Conservation (phyloP, 2,888 invertebrate species). For the Cantharis flavilabris region DNA sequence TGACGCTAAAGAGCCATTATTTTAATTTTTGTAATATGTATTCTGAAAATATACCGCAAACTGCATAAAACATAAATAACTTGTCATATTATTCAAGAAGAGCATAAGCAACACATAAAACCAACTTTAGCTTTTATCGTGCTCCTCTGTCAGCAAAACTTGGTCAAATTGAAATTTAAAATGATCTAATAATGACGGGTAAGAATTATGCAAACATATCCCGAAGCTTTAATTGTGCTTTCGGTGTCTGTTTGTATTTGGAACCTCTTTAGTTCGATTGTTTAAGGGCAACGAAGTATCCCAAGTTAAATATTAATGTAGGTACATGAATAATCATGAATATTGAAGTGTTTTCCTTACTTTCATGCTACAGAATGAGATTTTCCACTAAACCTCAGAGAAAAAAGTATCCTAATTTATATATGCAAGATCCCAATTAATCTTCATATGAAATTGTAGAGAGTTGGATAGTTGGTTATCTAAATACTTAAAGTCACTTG, state of each 20-base stretch:
- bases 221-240: constrained; percentile 20
- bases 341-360: constrained; percentile 11
- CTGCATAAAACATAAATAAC: neutral
- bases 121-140: neutral
- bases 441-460: neutral
- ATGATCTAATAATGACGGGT: constrained; percentile 10
- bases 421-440: neutral
- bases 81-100: neutral
- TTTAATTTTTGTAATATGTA: neutral
- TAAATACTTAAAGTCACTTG: constrained; percentile 5
- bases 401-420: neutral
- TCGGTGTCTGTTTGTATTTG: constrained; percentile 25
- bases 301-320: constrained; percentile 14
- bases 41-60: neutral
- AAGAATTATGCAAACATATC: constrained; percentile 26
- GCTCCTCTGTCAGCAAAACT: neutral
- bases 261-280: constrained; percentile 17
- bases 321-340: constrained; percentile 13
- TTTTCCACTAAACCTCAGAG: neutral
- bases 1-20: neutral
- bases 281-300: constrained; percentile 11
- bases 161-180: constrained; percentile 9
- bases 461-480: neutral
- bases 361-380: neutral
- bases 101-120: neutral